phyloP scores from a whole-genome alignment of 2,888 invertebrate species.

The Gasteruption jaculator region DNA sequence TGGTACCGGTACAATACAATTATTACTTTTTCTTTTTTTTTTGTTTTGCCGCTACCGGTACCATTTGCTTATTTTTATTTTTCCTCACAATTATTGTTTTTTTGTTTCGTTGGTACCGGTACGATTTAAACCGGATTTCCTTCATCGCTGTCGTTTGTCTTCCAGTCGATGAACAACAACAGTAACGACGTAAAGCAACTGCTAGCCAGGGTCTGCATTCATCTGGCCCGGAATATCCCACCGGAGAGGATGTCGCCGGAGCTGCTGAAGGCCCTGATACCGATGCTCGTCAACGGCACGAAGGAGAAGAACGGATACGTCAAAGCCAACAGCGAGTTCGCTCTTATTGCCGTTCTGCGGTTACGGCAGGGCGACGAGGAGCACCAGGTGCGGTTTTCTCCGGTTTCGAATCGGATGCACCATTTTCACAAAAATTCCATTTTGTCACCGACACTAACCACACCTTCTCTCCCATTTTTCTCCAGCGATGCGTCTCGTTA shows the following conservation, averaged over 20 bases:
- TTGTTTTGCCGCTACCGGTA: background rate
- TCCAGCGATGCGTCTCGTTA: constrained; percentile 69
- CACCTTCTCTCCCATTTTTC: constrained; percentile 27
- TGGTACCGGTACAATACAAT: too few relatives aligned
- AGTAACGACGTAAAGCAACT: constrained; percentile 94
- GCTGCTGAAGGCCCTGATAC: constrained; percentile 73
- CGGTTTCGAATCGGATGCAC: background rate
- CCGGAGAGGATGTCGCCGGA: constrained; percentile 63
- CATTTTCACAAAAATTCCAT: background rate
- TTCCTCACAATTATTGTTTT: background rate
- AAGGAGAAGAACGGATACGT: constrained; percentile 98
- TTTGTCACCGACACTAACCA: background rate
- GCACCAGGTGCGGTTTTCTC: constrained; percentile 59
- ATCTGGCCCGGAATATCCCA: constrained; percentile 65
- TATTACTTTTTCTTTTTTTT: background rate
- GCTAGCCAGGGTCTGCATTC: constrained; percentile 74
- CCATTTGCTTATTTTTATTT: constrained; percentile 9
- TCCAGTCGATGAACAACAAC: constrained; percentile 84
- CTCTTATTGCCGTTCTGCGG: constrained; percentile 79
- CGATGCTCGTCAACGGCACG: constrained; percentile 94
- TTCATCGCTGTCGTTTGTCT: too few relatives aligned
- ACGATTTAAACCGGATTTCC: too few relatives aligned
- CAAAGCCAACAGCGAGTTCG: constrained; percentile 89
- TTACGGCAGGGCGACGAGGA: constrained; percentile 71
- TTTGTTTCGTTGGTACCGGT: constrained; percentile 1